phyloP scores from a whole-genome alignment of 2,797 vertebrate genomes.

The Syndactyla subalaris region DNA sequence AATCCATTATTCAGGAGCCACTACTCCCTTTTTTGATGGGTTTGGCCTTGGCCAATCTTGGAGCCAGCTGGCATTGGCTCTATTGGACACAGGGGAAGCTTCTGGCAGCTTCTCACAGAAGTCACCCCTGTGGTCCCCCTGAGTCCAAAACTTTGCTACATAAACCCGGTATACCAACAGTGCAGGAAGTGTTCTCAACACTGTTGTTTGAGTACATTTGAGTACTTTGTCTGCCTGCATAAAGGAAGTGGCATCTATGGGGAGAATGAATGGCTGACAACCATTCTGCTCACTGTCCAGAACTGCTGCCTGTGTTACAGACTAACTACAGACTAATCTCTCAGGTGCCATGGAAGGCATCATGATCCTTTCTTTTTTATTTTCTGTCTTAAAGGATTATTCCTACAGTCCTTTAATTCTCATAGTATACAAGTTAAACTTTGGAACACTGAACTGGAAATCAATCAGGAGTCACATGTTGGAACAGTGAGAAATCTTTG shows the following conservation, averaged over 20 bases:
- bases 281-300: neutral
- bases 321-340: neutral
- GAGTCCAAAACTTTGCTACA: neutral
- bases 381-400: neutral
- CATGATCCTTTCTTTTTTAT: neutral
- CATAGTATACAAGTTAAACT: neutral
- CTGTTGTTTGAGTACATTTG: neutral
- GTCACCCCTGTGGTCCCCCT: fast-evolving
- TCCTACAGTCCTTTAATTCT: neutral
- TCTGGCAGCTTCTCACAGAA: neutral
- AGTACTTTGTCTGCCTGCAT: neutral
- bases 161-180: neutral
- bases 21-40: fast-evolving
- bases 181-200: neutral
- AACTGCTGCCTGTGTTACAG: neutral
- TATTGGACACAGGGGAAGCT: fast-evolving
- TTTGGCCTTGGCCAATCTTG: neutral
- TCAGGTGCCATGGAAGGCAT: neutral
- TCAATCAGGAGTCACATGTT: neutral
- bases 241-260: neutral
- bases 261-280: neutral
- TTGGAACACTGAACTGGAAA: neutral
- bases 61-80: fast-evolving
- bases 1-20: fast-evolving
- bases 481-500: neutral